Evolutionary conservation across 2,113 vertebrate genomes (phyloP).

Genomic region (Climacteris rufus): DNA sequence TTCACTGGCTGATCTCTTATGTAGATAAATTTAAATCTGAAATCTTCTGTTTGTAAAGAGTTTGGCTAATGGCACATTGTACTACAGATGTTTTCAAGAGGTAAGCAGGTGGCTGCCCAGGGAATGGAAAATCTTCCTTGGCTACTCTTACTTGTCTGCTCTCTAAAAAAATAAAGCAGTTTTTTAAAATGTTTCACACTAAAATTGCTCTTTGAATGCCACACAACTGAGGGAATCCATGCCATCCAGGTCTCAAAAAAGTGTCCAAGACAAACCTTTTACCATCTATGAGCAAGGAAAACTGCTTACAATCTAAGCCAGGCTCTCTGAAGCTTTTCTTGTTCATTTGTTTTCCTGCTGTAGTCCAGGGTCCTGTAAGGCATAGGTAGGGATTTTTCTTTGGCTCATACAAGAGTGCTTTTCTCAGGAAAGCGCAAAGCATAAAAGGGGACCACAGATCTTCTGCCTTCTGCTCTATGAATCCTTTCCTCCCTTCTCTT

Average conservation of each 20-base stretch:
- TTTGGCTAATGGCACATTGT: not conserved
- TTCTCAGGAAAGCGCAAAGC: not conserved
- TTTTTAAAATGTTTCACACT: not conserved
- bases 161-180: not conserved
- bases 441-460: not conserved
- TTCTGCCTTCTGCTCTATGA: fast-evolving
- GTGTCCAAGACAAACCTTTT: not conserved
- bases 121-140: not conserved
- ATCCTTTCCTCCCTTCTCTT: not conserved
- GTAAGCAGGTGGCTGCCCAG: not conserved
- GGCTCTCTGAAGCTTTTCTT: not conserved
- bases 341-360: not conserved
- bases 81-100: not conserved
- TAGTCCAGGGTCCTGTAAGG: not conserved
- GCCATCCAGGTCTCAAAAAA: not conserved
- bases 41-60: not conserved
- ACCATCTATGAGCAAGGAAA: not conserved
- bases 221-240: not conserved
- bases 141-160: not conserved
- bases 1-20: not conserved
- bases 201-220: not conserved
- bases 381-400: not conserved
- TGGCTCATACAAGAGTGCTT: not conserved
- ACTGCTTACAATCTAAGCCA: not conserved
- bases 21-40: not conserved